Evolutionary conservation across 92 coral and sea anemone genomes (phyloP), one percentile per base, ranked within the genome.

Genomic region (Desmophyllum pertusum): DNA sequence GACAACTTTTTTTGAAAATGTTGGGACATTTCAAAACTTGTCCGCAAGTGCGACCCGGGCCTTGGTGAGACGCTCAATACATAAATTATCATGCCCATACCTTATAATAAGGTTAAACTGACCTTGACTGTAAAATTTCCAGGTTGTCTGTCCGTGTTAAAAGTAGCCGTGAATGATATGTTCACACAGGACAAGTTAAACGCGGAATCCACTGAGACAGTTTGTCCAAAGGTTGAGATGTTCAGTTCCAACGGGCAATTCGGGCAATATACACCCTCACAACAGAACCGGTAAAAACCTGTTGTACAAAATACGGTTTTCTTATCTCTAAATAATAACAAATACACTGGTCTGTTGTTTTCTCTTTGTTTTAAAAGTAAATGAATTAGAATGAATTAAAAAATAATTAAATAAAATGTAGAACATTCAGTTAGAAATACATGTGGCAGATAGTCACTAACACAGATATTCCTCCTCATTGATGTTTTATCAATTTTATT

Each of bases 261-360:
- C 0, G 89, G 88, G 27, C 94, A 90, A 80, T 78, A 66, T 27
- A 90, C 74, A 10, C 94, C 94, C 15, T 83, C 75, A 45, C 94
- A 90, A 77, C 94, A 90, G 51, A 76, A 90, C 55, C 68, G 51
- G 68, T 67, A 83, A 67, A 43, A 66, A 10, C 75, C 84, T 80
- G 48, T 27, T 6, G 5, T 10, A 35, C n/a, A 27, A 37, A 53
- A 51, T 3, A 39, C 23, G 5, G 35, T 7, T 19, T 41, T 9
- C 75, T 5, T 39, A 5, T 25, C 21, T 27, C 33, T 7, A 59
- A 59, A 59, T 0, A 25, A n/a, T n/a, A n/a, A n/a, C n/a, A n/a
- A n/a, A n/a, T n/a, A n/a, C n/a, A n/a, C n/a, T n/a, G n/a, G n/a
- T n/a, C n/a, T n/a, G n/a, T n/a, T n/a, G n/a, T n/a, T n/a, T n/a